These are phyloP conservation scores for Byasa hedistus DNA, from an alignment of 2,888 invertebrate genomes.

Conservation along the genomic window DNA sequence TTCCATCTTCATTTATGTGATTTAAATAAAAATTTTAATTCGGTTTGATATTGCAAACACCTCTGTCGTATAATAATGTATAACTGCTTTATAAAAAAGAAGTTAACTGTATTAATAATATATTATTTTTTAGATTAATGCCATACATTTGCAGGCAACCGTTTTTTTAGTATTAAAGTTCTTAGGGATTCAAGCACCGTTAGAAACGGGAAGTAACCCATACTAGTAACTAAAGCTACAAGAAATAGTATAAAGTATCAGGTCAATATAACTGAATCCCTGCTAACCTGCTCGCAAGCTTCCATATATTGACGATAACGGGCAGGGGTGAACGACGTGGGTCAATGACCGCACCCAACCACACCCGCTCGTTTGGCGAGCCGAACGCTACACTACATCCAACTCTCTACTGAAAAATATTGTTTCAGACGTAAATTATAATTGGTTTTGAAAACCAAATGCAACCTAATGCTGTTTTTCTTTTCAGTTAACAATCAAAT, in stretches of 20 bases:
- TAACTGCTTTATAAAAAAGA: no score
- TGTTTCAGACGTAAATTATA: not conserved
- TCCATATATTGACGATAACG: constrained; percentile 74
- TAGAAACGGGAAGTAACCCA: constrained; percentile 1
- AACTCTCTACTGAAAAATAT: constrained; percentile 11
- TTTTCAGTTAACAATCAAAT: no score
- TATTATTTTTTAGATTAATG: not conserved
- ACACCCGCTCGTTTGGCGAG: constrained; percentile 50
- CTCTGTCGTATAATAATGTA: no score
- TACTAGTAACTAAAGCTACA: not conserved
- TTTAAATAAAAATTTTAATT: no score
- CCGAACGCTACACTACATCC: constrained; percentile 38
- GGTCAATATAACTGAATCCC: constrained; percentile 34
- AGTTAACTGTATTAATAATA: no score
- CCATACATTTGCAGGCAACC: not conserved
- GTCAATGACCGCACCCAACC: constrained; percentile 61
- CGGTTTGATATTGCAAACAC: no score
- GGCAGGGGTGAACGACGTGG: constrained; percentile 63
- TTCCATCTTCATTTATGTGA: no score
- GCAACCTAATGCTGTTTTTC: no score
- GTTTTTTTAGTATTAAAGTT: not conserved
- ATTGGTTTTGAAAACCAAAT: no score
- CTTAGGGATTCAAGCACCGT: not conserved
- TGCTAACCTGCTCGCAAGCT: constrained; percentile 56
- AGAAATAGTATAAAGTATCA: constrained; percentile 22